These are phyloP conservation scores for Lepeophtheirus salmonis DNA, from an alignment of 1,140 invertebrate genomes.

Conservation along the genomic window DNA sequence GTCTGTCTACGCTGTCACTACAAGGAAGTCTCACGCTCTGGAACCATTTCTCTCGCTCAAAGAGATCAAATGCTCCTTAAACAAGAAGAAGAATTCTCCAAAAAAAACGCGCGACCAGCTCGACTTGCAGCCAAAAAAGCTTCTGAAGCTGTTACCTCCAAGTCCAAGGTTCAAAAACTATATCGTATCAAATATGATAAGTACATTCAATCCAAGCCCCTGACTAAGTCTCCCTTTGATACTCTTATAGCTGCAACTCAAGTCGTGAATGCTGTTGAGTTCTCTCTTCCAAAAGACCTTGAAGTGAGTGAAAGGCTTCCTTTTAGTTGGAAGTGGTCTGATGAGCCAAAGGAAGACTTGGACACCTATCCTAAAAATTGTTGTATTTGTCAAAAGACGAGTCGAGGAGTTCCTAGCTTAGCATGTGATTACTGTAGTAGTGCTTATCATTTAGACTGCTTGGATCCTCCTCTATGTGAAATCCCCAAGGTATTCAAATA, in stretches of 20 bases:
- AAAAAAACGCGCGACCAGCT: background rate
- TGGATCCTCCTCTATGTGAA: constrained; percentile 71
- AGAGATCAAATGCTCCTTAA: background rate
- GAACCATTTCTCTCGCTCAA: background rate
- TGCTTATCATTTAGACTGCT: constrained; percentile 74
- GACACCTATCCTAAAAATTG: constrained; percentile 7
- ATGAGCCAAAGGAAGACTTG: constrained; percentile 10
- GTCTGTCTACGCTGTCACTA: constrained; percentile 56
- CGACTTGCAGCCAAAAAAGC: background rate
- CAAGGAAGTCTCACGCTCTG: constrained; percentile 25
- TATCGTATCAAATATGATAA: constrained; percentile 13
- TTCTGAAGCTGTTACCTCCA: background rate
- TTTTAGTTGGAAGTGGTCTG: constrained; percentile 16
- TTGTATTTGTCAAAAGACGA: constrained; percentile 38
- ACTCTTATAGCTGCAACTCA: constrained; percentile 3
- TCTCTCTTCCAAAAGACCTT: constrained; percentile 9
- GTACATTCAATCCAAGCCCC: background rate
- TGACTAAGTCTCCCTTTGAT: background rate
- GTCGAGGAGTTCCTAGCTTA: constrained; percentile 55
- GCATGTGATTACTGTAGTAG: constrained; percentile 84
- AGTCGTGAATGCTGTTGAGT: constrained; percentile 15
- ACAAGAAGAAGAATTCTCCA: too few relatives aligned
- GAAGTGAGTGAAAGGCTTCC: constrained; percentile 11
- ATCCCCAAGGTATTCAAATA: constrained; percentile 36
- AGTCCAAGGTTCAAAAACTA: constrained; percentile 5